Percentiles rank a stretch among this genome's conserved stretches.
phyloP scores from a whole-genome alignment of 2,113 vertebrate species.

The Ibidorhyncha struthersii region DNA sequence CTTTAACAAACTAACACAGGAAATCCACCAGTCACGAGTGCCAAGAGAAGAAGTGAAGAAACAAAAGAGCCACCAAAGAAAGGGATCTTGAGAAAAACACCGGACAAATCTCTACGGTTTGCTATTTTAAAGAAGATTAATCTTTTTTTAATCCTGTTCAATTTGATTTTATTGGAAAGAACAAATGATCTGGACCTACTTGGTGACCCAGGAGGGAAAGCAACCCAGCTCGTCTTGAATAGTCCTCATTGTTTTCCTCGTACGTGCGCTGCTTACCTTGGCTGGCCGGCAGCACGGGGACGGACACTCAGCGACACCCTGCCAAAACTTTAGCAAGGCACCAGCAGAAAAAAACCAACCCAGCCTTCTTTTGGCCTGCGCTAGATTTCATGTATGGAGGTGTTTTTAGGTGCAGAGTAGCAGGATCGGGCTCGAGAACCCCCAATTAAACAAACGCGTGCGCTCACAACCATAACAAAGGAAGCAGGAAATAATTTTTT shows the following conservation, averaged over 20 bases:
- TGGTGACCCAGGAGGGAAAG: neutral
- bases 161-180: slow-evolving; percentile 37
- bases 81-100: neutral
- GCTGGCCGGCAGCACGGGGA: neutral
- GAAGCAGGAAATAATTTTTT: neutral
- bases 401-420: neutral
- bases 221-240: neutral
- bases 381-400: neutral
- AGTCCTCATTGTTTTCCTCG: neutral
- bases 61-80: neutral
- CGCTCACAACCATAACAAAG: neutral
- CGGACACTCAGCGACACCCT: neutral
- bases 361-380: neutral
- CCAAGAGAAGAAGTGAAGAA: neutral
- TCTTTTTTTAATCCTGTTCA: neutral
- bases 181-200: neutral
- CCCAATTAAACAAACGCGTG: neutral
- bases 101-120: neutral
- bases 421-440: neutral
- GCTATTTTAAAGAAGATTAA: neutral
- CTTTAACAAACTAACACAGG: neutral
- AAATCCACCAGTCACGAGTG: neutral
- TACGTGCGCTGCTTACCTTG: neutral
- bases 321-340: neutral
- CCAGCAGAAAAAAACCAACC: neutral